Evolutionary conservation across 2,888 invertebrate species (phyloP).

Genomic region (Balanococcus diminutus): DNA sequence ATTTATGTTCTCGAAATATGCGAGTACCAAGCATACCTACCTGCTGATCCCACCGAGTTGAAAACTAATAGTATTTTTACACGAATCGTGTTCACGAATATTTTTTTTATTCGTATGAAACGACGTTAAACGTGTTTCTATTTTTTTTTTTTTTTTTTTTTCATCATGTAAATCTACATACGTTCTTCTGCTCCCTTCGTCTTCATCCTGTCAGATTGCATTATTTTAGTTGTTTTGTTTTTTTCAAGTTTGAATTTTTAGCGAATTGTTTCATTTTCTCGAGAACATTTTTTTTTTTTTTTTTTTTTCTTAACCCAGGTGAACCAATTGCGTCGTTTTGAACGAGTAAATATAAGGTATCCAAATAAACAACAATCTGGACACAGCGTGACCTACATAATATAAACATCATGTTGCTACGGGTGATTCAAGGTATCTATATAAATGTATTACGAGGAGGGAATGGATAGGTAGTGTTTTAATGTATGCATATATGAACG

Average conservation of each 20-base stretch:
- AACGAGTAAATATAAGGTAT: background rate
- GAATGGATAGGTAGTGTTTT: background rate
- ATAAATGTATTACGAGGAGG: background rate
- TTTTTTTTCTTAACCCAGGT: background rate
- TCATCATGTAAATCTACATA: background rate
- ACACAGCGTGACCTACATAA: background rate
- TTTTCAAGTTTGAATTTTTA: background rate
- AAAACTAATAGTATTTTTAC: background rate
- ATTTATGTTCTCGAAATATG: background rate
- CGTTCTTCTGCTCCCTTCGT: background rate
- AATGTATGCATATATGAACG: too few species aligned
- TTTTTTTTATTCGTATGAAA: background rate
- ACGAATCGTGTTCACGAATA: background rate
- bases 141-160: background rate
- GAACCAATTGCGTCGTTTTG: background rate
- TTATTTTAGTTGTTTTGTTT: background rate
- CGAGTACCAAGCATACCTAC: background rate
- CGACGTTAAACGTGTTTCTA: background rate
- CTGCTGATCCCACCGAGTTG: background rate
- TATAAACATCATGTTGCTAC: background rate
- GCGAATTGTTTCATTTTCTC: too few species aligned
- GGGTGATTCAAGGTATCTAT: background rate
- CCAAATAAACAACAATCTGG: constrained; percentile 14
- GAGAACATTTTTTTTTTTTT: too few species aligned
- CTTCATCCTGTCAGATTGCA: background rate